phyloP scores from a whole-genome alignment of 2,888 invertebrate species.

The Thysanoteuthis rhombus region DNA sequence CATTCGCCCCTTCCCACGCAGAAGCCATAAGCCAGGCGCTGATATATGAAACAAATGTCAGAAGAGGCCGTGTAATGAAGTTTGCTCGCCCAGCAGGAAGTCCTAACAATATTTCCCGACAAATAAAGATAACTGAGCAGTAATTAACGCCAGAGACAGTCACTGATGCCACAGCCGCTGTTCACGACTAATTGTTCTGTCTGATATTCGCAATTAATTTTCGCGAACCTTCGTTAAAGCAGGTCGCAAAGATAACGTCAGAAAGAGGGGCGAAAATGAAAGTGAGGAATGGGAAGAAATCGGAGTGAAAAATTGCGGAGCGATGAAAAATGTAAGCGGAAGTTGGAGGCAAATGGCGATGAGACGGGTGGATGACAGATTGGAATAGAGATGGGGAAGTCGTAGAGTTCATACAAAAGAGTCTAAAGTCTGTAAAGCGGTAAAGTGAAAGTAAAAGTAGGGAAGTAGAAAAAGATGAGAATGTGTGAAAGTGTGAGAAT shows the following conservation, averaged over 20 bases:
- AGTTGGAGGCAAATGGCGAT: neutral
- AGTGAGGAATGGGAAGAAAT: neutral
- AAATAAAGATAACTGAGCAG: neutral
- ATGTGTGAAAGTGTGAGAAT: too few relatives aligned
- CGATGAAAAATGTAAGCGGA: neutral
- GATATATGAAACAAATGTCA: neutral
- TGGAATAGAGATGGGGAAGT: too few relatives aligned
- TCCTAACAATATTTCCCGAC: neutral
- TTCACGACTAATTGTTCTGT: neutral
- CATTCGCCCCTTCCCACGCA: neutral
- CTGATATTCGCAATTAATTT: neutral
- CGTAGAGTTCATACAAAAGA: too few relatives aligned
- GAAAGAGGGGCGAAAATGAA: neutral
- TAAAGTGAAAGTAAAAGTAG: too few relatives aligned
- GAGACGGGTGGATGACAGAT: neutral
- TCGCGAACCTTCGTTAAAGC: neutral
- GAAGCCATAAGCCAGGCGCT: neutral
- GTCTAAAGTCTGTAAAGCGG: too few relatives aligned
- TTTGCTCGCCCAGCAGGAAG: neutral
- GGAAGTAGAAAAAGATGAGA: neutral
- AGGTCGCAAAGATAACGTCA: neutral
- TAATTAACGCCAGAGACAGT: neutral
- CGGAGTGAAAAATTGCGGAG: neutral
- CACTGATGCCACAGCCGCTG: neutral
- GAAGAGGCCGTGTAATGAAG: neutral